These are phyloP conservation scores for Hormiphora californensis DNA, from an alignment of 37 sponge, comb jelly and placozoan genomes.

Conservation along the genomic window DNA sequence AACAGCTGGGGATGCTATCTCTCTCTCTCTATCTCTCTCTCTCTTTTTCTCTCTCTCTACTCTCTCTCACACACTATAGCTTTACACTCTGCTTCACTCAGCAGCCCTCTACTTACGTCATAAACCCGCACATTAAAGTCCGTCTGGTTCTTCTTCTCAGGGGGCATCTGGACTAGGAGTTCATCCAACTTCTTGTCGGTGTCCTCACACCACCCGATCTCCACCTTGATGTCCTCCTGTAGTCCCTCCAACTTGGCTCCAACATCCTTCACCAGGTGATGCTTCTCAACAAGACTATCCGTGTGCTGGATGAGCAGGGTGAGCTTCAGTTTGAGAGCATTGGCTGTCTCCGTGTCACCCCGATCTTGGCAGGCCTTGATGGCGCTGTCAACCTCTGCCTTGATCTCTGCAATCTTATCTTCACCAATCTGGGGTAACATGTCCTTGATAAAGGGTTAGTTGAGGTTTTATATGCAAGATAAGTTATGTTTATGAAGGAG, in stretches of 20 bases:
- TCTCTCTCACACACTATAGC: too few species aligned
- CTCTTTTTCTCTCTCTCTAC: too few species aligned
- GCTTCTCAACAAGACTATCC: neutral
- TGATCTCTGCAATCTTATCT: neutral
- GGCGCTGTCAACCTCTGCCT: neutral
- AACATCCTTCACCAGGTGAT: neutral
- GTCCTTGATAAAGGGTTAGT: too few species aligned
- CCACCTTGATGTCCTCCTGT: slow-evolving; percentile 26
- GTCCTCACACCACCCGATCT: neutral
- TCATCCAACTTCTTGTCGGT: slow-evolving; percentile 28
- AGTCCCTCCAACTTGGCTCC: neutral
- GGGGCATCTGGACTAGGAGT: neutral
- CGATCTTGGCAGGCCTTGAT: neutral
- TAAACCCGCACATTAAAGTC: neutral
- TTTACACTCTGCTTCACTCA: too few species aligned
- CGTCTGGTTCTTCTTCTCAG: neutral
- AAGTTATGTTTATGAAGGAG: too few species aligned
- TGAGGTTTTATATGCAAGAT: too few species aligned
- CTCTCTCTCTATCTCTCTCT: too few species aligned
- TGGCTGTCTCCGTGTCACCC: neutral
- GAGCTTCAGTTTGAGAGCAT: neutral
- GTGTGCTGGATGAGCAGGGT: neutral
- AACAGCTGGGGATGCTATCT: too few species aligned
- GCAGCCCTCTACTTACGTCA: neutral
- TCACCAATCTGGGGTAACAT: neutral